Evolutionary conservation across 2,888 invertebrate species (phyloP).

Genomic region (Argyra leucocephala): DNA sequence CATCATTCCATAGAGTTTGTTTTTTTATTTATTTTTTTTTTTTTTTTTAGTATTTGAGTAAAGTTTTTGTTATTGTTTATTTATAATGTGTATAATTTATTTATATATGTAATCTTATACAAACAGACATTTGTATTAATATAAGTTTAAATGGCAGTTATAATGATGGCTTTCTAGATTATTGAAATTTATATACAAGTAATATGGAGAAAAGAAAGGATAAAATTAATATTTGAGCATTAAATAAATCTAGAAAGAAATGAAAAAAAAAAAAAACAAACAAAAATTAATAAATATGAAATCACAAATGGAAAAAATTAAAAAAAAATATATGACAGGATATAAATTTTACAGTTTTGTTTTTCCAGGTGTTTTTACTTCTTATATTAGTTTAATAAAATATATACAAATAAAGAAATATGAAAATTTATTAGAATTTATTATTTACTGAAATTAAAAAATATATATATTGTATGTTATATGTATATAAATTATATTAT

Average conservation of each 20-base stretch:
- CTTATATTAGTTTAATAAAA: too few species aligned
- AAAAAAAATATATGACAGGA: background rate
- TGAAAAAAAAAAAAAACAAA: too few species aligned
- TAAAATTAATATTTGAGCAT: background rate
- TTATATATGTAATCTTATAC: background rate
- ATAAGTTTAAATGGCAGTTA: background rate
- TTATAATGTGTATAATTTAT: background rate
- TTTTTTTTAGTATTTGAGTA: background rate
- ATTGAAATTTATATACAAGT: background rate
- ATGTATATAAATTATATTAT: too few species aligned
- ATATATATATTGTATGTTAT: too few species aligned
- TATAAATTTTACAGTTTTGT: background rate
- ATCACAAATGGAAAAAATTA: too few species aligned
- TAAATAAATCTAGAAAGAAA: background rate
- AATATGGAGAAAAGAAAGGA: too few species aligned
- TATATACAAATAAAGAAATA: too few species aligned
- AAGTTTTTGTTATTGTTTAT: background rate
- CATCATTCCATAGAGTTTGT: background rate
- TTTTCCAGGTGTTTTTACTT: too few species aligned
- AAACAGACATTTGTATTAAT: background rate
- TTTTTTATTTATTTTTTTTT: background rate
- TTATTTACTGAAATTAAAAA: too few species aligned
- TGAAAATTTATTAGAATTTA: too few species aligned
- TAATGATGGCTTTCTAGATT: background rate
- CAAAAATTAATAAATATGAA: too few species aligned